Evolutionary conservation across 2,113 vertebrate genomes (phyloP), one percentile per base, ranked within the genome.

Genomic region (Accipiter cooperii): DNA sequence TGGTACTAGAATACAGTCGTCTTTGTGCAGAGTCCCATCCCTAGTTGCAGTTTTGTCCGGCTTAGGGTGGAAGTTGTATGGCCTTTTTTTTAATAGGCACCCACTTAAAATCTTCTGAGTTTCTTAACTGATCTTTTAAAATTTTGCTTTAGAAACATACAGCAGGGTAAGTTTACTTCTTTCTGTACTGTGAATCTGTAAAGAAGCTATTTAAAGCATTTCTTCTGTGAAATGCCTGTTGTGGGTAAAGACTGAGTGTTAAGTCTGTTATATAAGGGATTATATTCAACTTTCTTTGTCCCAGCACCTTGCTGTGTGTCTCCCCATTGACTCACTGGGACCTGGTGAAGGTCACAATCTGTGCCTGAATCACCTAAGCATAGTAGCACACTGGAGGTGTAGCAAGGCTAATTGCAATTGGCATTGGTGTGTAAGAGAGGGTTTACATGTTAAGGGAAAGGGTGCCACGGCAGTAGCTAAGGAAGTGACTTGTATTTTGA

Each of bases 251-350:
- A n/a, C 31, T 47, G 38, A 51, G 47, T 24, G 20, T 69, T 40
- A 47, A 80, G 28, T 29, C 47, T 3, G 3, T 60, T 63, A 6
- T 10, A 4, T 54, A 54, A 82, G 70, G 63, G 70, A n/a, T 95
- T 64, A 12, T 49, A 20, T 36, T 82, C 54, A 93, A 60, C 61
- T 95, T 71, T 42, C 8, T 86, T 73, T 86, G 69, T 84, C 77
- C 80, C 73, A 92, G 73, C 25, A 66, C 79, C 54, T 94, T 89
- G 64, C 89, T 57, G 46, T 73, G 75, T 73, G 75, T 86, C 17
- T 81, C 80, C 54, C 42, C 36, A 46, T 38, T 0, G 0, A 15
- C 29, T 84, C 60, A 9, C 46, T 71, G 73, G 73, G 73, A 84
- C 33, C 22, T 52, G 49, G 51, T 18, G 93, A 91, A 89, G 73